Percentiles rank a stretch among this genome's conserved stretches.
Conservation (phyloP, 64 coral and sea anemone genomes). For the Montipora cactus region DNA sequence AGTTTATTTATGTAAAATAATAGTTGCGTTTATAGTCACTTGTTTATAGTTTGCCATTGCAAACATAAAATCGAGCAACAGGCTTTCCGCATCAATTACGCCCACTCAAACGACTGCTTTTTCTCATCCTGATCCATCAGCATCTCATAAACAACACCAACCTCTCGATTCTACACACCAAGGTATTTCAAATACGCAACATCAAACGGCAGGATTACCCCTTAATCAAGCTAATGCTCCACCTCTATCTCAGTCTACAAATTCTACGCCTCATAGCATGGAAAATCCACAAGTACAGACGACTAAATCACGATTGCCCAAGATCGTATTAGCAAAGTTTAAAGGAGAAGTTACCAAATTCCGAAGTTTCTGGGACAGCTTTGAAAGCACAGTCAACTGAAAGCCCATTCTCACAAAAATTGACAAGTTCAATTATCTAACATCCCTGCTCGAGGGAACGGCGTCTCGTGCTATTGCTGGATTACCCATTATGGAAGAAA, state of each 20-base stretch:
- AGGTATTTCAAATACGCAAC: background rate
- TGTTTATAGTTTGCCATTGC: no score
- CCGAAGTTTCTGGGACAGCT: slow-evolving; percentile 69
- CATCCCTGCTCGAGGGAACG: background rate
- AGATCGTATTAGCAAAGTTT: slow-evolving; percentile 55
- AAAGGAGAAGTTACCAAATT: slow-evolving; percentile 57
- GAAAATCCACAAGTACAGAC: background rate
- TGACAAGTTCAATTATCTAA: slow-evolving; percentile 50
- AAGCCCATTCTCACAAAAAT: slow-evolving; percentile 31
- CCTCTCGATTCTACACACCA: background rate
- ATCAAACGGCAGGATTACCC: background rate
- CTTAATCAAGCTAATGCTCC: background rate
- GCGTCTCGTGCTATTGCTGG: slow-evolving; percentile 12
- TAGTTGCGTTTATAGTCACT: no score
- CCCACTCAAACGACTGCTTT: background rate
- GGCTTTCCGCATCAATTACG: no score
- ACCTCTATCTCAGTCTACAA: background rate
- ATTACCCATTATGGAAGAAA: slow-evolving; percentile 22
- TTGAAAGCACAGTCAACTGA: slow-evolving; percentile 34
- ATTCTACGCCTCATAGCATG: background rate
- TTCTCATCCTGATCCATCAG: background rate
- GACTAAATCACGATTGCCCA: slow-evolving; percentile 45
- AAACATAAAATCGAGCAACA: no score
- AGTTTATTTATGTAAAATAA: no score
- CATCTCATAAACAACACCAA: background rate